phyloP scores from a whole-genome alignment of 2,888 invertebrate genomes.

The Philereme vetulata region DNA sequence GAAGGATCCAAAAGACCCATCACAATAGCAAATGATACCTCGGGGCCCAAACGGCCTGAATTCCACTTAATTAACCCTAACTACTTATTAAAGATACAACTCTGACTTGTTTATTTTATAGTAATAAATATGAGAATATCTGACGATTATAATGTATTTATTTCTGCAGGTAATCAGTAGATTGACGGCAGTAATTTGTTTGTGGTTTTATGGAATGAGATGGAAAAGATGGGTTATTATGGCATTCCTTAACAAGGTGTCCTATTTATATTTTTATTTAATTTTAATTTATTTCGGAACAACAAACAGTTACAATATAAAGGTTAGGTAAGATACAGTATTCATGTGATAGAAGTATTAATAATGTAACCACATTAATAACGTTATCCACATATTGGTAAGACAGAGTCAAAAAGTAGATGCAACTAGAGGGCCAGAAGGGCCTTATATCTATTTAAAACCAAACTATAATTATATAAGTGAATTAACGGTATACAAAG shows the following conservation, averaged over 20 bases:
- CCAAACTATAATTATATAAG: too few species aligned
- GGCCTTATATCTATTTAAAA: too few species aligned
- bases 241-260: background rate
- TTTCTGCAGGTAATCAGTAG: background rate
- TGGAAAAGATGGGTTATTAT: conserved; percentile 2
- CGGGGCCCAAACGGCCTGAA: conserved; percentile 70
- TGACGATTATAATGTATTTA: conserved; percentile 30
- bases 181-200: conserved; percentile 25
- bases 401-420: too few species aligned
- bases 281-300: too few species aligned
- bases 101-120: conserved; percentile 58
- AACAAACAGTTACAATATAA: too few species aligned
- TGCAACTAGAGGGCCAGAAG: too few species aligned
- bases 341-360: too few species aligned
- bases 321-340: too few species aligned
- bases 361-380: too few species aligned
- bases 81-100: conserved; percentile 73
- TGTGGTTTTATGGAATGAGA: conserved; percentile 27
- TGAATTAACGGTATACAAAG: too few species aligned
- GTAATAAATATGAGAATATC: conserved; percentile 43
- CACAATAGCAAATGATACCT: conserved; percentile 82
- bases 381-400: too few species aligned
- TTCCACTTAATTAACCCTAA: conserved; percentile 79
- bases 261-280: too few species aligned
- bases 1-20: conserved; percentile 76